Conservation (phyloP, 1,140 invertebrate species). For the Drosophila mayri region DNA sequence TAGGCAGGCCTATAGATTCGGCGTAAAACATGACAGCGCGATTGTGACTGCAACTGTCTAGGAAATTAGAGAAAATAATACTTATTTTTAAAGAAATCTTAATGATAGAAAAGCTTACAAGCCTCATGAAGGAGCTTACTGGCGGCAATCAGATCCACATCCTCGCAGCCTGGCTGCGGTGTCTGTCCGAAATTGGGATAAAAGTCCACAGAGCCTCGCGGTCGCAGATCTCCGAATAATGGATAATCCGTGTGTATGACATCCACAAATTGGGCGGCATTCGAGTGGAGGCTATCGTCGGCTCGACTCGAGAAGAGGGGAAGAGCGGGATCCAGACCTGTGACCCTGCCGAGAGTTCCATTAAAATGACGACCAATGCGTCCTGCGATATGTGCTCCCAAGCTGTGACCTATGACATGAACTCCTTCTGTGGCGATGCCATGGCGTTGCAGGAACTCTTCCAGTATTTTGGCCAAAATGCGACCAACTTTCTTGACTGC, state of each 20-base stretch:
- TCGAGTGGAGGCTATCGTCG: constrained; percentile 84
- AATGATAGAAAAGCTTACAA: constrained; percentile 50
- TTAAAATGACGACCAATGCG: constrained; percentile 86
- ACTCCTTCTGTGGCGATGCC: constrained; percentile 75
- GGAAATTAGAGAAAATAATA: background rate
- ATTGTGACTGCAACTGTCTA: constrained; percentile 82
- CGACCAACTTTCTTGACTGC: constrained; percentile 51
- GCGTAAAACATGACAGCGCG: constrained; percentile 76
- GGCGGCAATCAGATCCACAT: constrained; percentile 69
- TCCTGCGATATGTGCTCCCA: constrained; percentile 87
- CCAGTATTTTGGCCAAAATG: constrained; percentile 51
- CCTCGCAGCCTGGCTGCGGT: constrained; percentile 88
- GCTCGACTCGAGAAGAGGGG: constrained; percentile 86
- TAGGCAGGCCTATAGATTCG: constrained; percentile 67
- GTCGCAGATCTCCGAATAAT: constrained; percentile 86
- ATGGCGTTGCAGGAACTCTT: constrained; percentile 60
- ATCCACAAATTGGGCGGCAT: constrained; percentile 86
- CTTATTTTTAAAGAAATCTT: fast-evolving
- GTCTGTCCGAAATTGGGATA: constrained; percentile 88
- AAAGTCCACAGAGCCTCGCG: constrained; percentile 87
- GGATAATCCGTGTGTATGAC: constrained; percentile 87
- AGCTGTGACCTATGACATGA: constrained; percentile 87
- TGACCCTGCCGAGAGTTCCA: constrained; percentile 85
- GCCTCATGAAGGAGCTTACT: constrained; percentile 77
- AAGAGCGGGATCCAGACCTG: constrained; percentile 87